These are phyloP conservation scores for Episyrphus balteatus DNA, from an alignment of 1,140 invertebrate genomes.

Conservation along the genomic window DNA sequence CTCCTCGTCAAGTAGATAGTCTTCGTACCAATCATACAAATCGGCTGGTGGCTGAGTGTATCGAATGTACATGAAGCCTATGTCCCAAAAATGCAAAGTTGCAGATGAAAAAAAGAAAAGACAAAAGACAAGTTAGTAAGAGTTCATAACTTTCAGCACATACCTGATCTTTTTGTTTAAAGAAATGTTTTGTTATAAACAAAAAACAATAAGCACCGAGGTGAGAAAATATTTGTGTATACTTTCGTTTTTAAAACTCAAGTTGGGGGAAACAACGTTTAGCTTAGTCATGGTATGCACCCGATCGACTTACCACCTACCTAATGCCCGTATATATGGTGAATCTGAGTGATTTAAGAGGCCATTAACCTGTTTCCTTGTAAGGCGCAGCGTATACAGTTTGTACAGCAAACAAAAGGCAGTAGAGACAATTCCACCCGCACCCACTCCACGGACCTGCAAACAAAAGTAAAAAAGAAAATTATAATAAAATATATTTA, in stretches of 20 bases:
- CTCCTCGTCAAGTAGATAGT: constrained; percentile 93
- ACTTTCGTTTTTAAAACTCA: neutral
- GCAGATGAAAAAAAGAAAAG: neutral
- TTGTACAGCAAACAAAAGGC: constrained; percentile 87
- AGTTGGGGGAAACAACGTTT: too few species aligned
- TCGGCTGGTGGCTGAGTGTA: constrained; percentile 94
- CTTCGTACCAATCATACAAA: constrained; percentile 93
- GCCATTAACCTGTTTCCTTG: constrained; percentile 93
- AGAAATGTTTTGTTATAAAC: neutral
- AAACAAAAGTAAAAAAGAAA: constrained; percentile 18
- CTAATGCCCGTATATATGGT: constrained; percentile 92
- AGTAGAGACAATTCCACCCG: constrained; percentile 97
- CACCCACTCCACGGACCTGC: constrained; percentile 92
- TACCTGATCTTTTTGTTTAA: neutral
- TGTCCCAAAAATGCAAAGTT: constrained; percentile 1
- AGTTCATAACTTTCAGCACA: neutral
- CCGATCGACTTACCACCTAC: constrained; percentile 89
- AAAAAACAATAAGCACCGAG: neutral
- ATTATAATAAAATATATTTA: too few species aligned
- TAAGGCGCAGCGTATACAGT: constrained; percentile 90
- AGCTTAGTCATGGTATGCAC: constrained; percentile 10
- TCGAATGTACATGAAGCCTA: constrained; percentile 61
- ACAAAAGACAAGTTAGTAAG: neutral
- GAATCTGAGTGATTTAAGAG: constrained; percentile 93
- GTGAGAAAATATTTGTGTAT: neutral